A percentile compares a stretch with the other conserved stretches of the same genome.
phyloP scores from a whole-genome alignment of 2,113 vertebrate species.

The Silurus glanis region DNA sequence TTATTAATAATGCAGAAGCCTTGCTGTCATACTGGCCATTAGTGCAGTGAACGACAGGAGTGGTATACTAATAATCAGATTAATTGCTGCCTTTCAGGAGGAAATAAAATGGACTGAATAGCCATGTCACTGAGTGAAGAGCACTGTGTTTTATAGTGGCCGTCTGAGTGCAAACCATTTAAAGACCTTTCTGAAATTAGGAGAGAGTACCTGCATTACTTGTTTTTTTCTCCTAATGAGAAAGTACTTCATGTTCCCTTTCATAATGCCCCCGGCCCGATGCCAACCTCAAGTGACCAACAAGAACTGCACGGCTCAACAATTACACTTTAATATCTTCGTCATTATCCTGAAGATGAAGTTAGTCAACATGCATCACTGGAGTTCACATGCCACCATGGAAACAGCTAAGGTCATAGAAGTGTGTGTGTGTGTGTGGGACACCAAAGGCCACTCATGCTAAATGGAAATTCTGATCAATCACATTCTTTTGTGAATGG shows the following conservation, averaged over 20 bases:
- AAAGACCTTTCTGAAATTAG: conserved; percentile 24
- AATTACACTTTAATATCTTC: not conserved
- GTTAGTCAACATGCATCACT: not conserved
- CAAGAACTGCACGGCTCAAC: not conserved
- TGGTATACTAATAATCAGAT: conserved; percentile 73
- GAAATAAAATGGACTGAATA: conserved; percentile 59
- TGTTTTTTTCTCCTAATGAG: conserved; percentile 12
- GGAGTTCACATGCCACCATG: conserved; percentile 4
- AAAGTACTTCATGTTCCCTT: not conserved
- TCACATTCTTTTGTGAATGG: conserved; percentile 12
- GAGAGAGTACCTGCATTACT: conserved; percentile 8
- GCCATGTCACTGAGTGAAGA: conserved; percentile 28
- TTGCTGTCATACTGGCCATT: conserved; percentile 73
- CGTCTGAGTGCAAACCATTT: conserved; percentile 35
- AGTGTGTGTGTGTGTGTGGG: not conserved
- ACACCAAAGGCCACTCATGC: conserved; percentile 59
- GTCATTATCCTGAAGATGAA: conserved; percentile 5
- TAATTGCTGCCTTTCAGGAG: conserved; percentile 67
- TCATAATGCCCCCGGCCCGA: conserved; percentile 3
- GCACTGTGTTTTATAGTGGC: conserved; percentile 27
- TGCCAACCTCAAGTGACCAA: not conserved
- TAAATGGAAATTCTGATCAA: conserved; percentile 44
- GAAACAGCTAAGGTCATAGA: conserved; percentile 5
- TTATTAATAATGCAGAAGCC: conserved; percentile 77
- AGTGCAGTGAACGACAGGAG: conserved; percentile 61